Evolutionary conservation across 2,888 invertebrate species (phyloP), one percentile per base, ranked within the genome.

Genomic region (Ophion slaviceki): DNA sequence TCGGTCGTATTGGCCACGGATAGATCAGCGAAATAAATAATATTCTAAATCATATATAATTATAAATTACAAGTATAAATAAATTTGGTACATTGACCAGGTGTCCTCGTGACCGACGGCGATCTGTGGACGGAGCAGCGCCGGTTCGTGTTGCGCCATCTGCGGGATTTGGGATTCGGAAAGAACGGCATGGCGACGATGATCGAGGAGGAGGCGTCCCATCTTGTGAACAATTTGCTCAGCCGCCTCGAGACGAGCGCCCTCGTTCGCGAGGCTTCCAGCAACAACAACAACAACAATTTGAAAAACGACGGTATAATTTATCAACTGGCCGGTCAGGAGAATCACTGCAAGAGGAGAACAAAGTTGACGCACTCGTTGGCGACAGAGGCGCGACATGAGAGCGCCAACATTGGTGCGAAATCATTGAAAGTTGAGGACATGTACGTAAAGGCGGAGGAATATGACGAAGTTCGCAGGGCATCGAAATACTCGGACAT

Each of bases 101-200:
- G 97, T 20, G 95, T 97, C 1, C 92, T 97, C 0, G 92, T 97
- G 0, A 97, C 97, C 0, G 98, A 98, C 89, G 96, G 96, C 76
- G 96, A 96, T 2, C 92, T 96, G 80, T 97, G 97, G 97, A 94
- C 95, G 47, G 97, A 97, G 89, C 98, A 98, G 91, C 95, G 97
- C 72, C 95, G 96, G 57, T 98, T 98, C 90, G 95, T 97, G 1
- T 91, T 97, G 67, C 95, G 96, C 10, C 97, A 98, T 90, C 94
- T 98, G 36, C 96, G 97, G 82, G 97, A 97, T 87, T 97, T 97
- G 89, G 98, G 98, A 0, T 98, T 97, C 88, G 97, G 98, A 0
- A 95, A 97, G 77, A 96, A 95, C 84, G 96, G 96, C 36, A 98
- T 98, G 97, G 95, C 96, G 0, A 95, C 95, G 59, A 95, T 97